Evolutionary conservation across 2,113 vertebrate genomes (phyloP).

Genomic region (Ailuropoda melanoleuca): DNA sequence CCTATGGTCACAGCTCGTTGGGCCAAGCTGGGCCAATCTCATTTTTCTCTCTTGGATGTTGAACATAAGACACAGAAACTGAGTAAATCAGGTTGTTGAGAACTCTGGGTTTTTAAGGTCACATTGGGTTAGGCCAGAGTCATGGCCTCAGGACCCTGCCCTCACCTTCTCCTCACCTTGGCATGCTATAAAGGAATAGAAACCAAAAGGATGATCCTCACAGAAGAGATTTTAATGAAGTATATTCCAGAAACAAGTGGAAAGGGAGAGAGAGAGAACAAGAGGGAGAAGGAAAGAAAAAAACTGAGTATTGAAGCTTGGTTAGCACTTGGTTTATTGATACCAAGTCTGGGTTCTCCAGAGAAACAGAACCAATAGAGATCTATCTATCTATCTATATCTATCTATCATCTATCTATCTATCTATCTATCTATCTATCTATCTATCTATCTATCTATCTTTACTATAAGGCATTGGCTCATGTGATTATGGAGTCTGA

Average conservation of each 20-base stretch:
- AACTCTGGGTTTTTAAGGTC: not conserved
- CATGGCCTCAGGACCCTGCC: not conserved
- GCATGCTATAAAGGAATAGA: not conserved
- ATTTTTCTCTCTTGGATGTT: slow-evolving; percentile 15
- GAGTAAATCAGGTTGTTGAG: not conserved
- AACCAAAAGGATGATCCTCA: not conserved
- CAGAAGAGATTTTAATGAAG: not conserved
- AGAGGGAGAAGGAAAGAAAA: not conserved
- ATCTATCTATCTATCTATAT: not conserved
- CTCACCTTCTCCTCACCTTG: not conserved
- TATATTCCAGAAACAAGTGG: not conserved
- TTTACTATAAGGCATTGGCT: not conserved
- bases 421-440: not conserved
- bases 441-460: not conserved
- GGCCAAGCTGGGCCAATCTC: not conserved
- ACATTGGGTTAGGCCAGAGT: not conserved
- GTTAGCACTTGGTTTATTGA: not conserved
- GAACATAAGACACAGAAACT: not conserved
- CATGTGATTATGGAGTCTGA: not conserved
- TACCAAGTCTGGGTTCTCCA: not conserved
- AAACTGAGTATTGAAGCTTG: not conserved
- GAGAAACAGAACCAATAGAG: not conserved
- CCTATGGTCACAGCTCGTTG: not conserved
- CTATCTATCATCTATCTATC: not conserved
- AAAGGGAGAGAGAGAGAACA: not conserved